A percentile compares a stretch with the other conserved stretches of the same genome.
These are phyloP conservation scores for Coremacera marginata DNA, from an alignment of 2,888 invertebrate species.

Conservation along the genomic window DNA sequence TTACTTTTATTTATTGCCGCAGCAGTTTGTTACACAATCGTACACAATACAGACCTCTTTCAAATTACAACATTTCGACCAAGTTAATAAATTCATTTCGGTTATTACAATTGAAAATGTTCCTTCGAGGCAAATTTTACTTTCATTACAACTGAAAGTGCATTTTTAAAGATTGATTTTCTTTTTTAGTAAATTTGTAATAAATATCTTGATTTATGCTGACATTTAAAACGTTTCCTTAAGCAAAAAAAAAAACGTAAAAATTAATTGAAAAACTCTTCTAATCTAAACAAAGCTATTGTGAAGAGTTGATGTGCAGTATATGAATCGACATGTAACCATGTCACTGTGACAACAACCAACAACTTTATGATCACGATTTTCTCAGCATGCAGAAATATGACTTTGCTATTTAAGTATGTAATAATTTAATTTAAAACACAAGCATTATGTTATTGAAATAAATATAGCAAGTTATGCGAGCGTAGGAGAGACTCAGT, in stretches of 20 bases:
- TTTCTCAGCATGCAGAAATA: not conserved
- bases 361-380: not conserved
- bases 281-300: no score
- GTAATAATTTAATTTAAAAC: slow-evolving; percentile 7
- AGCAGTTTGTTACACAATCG: not conserved
- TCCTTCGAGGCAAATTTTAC: not conserved
- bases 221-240: not conserved
- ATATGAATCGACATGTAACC: not conserved
- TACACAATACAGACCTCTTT: not conserved
- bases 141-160: not conserved
- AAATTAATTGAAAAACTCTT: not conserved
- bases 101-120: not conserved
- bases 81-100: slow-evolving; percentile 14
- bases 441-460: not conserved
- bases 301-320: no score
- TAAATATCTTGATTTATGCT: not conserved
- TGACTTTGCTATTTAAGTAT: slow-evolving; percentile 8
- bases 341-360: not conserved
- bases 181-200: not conserved
- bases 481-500: no score
- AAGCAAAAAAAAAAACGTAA: not conserved
- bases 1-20: not conserved
- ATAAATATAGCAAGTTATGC: no score
- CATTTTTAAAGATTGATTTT: not conserved
- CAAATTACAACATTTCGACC: not conserved